These are phyloP conservation scores for Neuroterus valhalla DNA, from an alignment of 1,140 invertebrate species.

Conservation along the genomic window DNA sequence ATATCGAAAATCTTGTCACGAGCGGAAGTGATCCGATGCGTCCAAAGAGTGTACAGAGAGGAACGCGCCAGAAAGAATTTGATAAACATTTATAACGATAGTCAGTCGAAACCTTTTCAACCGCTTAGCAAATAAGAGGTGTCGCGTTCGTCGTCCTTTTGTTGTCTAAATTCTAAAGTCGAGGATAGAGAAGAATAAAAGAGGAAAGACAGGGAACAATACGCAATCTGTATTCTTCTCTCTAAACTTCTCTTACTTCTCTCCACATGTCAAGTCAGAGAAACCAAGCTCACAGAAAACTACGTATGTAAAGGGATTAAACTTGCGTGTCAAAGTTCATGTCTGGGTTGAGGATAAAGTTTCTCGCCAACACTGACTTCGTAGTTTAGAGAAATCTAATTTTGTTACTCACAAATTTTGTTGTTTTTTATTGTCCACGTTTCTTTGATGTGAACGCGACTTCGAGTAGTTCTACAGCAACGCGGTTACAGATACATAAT, in stretches of 20 bases:
- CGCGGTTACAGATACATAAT: slow-evolving; percentile 43
- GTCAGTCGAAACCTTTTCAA: slow-evolving; percentile 56
- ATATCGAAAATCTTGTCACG: slow-evolving; percentile 44
- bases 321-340: slow-evolving; percentile 11
- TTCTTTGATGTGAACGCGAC: slow-evolving; percentile 3
- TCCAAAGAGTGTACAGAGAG: slow-evolving; percentile 45
- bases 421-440: neutral
- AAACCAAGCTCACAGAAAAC: neutral
- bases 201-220: slow-evolving; percentile 45
- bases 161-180: slow-evolving; percentile 55
- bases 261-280: neutral
- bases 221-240: slow-evolving; percentile 51
- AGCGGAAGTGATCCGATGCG: slow-evolving; percentile 42
- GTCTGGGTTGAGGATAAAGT: slow-evolving; percentile 11
- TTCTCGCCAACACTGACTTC: neutral
- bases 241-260: slow-evolving; percentile 54
- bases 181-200: slow-evolving; percentile 48
- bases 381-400: neutral
- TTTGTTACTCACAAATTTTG: slow-evolving; percentile 10
- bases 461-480: slow-evolving; percentile 25
- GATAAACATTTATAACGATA: slow-evolving; percentile 45
- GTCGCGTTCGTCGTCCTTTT: slow-evolving; percentile 52
- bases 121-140: slow-evolving; percentile 55
- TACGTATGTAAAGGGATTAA: slow-evolving; percentile 11
- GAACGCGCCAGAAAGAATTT: slow-evolving; percentile 51